Evolutionary conservation across 1,140 invertebrate species (phyloP), one percentile per base, ranked within the genome.

Genomic region (Grapholita molesta): DNA sequence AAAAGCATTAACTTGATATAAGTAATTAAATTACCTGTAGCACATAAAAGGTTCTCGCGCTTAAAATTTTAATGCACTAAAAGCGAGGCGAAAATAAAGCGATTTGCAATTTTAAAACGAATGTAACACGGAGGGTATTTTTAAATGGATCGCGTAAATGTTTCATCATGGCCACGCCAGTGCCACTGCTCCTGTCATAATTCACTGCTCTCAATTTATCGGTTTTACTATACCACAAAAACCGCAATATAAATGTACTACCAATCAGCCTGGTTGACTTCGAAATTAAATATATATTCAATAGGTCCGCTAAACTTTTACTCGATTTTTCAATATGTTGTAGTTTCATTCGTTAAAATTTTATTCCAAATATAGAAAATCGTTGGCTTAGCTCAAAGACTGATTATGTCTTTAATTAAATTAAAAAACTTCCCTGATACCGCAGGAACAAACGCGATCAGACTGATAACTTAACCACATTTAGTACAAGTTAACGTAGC

Each of bases 11-110:
- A 55, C 21, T 28, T 25, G 53, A 55, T 55, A 55, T 11, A 55
- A 55, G 53, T 55, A 55, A 55, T 25, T 55, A 25, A 28, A 25
- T 24, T 55, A 23, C 23, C 21, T 28, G 7, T 15, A 25, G 53
- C 21, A 55, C 53, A 55, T 55, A 55, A 55, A 55, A 55, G 53
- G 24, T 55, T 53, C 48, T 53, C 48, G 11, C 24, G 24, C 21
- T 55, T 55, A 55, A 55, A 55, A 55, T 55, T 55, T 55, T 55
- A 55, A 61, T 61, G 55, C 55, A 61, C 55, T 61, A 28, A 61
- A 30, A 61, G 28, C 55, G 55, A 12, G 15, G 53, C 23, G 24
- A 61, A 61, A 61, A 61, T 61, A 61, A 61, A 61, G 21, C 24
- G 25, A 7, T 25, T 32, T 61, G 55, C 28, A 15, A 61, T 61